phyloP scores from a whole-genome alignment of 2,888 invertebrate genomes.

The Cheilosia vulpina region DNA sequence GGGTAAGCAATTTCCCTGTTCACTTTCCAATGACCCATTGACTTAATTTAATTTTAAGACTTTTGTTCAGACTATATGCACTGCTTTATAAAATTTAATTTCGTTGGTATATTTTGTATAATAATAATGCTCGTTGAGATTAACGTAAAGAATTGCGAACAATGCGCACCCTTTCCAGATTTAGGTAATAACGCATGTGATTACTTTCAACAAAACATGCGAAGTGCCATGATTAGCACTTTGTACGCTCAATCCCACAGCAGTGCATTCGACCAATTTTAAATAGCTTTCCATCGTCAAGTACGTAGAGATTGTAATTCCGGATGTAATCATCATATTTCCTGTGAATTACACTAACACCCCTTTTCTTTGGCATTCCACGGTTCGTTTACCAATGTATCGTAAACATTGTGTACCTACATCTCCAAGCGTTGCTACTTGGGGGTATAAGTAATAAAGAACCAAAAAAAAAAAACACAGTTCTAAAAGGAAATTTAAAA shows the following conservation, averaged over 20 bases:
- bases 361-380: conserved; percentile 69
- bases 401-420: conserved; percentile 64
- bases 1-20: no score
- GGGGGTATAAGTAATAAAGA: conserved; percentile 7
- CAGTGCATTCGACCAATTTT: conserved; percentile 46
- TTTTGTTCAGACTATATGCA: no score
- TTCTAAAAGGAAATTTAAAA: conserved; percentile 58
- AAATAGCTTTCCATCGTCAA: conserved; percentile 53
- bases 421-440: conserved; percentile 13
- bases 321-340: conserved; percentile 75
- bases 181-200: no score
- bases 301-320: conserved; percentile 67
- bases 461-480: neutral
- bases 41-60: no score
- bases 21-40: no score
- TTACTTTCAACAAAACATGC: no score
- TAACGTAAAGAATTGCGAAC: no score
- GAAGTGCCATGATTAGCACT: no score
- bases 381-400: conserved; percentile 73
- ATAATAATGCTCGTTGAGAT: no score
- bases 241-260: neutral
- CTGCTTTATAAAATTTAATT: no score
- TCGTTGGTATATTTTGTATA: no score
- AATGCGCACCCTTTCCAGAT: no score
- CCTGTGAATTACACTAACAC: conserved; percentile 71